A percentile compares a stretch with the other conserved stretches of the same genome.
Evolutionary conservation across 2,113 vertebrate genomes (phyloP).

Genomic region (Pungitius pungitius): DNA sequence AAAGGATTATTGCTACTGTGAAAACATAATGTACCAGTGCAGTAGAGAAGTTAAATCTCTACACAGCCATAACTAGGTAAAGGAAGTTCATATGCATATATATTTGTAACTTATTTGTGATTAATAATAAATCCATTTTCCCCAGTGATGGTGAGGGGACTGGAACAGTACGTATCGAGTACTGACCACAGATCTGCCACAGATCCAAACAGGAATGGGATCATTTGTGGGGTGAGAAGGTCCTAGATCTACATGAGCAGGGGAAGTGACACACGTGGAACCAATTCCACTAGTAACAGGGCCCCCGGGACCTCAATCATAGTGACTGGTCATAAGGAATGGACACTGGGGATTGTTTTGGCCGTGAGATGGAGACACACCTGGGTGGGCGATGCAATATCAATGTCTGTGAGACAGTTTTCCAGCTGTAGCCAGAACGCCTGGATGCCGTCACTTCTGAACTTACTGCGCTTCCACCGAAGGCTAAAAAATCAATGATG

Average conservation of each 20-base stretch:
- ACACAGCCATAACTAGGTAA: neutral
- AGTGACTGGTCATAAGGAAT: neutral
- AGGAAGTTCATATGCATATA: neutral
- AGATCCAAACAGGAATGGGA: neutral
- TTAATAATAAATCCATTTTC: neutral
- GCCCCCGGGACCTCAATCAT: neutral
- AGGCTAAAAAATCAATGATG: neutral
- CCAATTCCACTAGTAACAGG: neutral
- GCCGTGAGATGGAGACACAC: neutral
- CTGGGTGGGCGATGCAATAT: neutral
- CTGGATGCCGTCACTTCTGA: neutral
- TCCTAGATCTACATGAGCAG: neutral
- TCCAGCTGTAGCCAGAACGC: neutral
- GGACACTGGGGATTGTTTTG: neutral
- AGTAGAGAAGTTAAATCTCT: neutral
- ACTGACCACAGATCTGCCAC: neutral
- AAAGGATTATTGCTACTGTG: neutral
- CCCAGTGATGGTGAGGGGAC: neutral
- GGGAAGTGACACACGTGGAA: neutral
- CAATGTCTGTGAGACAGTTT: neutral
- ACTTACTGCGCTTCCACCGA: neutral
- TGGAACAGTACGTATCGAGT: neutral
- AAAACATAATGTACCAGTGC: constrained; percentile 14
- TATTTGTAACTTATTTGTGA: neutral
- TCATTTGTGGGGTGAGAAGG: neutral